These are phyloP conservation scores for Liposcelis brunnea DNA, from an alignment of 2,888 invertebrate genomes.

Conservation along the genomic window DNA sequence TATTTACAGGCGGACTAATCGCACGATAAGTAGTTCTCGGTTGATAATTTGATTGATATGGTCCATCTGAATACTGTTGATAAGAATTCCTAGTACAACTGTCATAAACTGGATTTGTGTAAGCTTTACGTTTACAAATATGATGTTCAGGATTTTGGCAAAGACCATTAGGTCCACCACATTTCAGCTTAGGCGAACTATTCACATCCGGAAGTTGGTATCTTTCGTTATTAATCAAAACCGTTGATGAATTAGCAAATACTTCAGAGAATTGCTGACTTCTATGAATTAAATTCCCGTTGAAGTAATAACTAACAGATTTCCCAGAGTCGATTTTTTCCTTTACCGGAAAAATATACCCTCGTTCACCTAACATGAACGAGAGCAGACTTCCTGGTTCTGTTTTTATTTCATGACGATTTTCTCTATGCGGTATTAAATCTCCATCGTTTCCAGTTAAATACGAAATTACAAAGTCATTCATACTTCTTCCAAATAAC, in stretches of 20 bases:
- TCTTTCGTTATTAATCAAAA: background rate
- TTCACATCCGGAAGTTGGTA: no score
- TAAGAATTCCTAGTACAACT: no score
- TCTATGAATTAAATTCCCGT: slow-evolving; percentile 2
- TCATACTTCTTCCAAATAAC: background rate
- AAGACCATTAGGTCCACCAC: no score
- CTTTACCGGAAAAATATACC: background rate
- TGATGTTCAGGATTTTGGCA: no score
- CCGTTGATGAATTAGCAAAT: background rate
- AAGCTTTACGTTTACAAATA: no score
- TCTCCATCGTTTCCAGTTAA: background rate
- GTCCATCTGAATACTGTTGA: no score
- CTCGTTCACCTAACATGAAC: slow-evolving; percentile 1
- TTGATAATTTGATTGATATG: no score
- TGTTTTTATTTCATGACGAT: background rate
- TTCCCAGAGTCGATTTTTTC: background rate
- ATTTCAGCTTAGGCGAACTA: no score
- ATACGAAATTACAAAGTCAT: background rate
- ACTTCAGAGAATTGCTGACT: background rate
- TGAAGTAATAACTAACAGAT: background rate
- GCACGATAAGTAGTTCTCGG: no score
- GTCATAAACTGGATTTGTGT: no score
- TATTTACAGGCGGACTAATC: no score
- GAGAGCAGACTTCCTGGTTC: background rate
- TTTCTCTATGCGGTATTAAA: background rate